A percentile compares a stretch with the other conserved stretches of the same genome.
Conservation (phyloP, 1,140 invertebrate species). For the Gonatopus flavifemur region DNA sequence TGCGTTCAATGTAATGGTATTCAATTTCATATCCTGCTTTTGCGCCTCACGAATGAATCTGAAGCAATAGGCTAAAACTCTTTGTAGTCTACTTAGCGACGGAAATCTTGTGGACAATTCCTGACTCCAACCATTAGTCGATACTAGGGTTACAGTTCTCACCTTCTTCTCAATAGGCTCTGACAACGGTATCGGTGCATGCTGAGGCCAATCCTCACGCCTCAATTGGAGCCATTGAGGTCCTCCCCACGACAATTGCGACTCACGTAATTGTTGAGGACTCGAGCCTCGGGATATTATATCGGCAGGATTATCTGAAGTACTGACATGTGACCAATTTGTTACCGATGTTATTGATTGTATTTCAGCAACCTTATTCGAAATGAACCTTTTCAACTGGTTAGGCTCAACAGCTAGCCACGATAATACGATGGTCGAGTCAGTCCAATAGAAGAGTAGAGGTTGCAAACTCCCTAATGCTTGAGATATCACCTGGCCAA, state of each 20-base stretch:
- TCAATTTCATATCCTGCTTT: neutral
- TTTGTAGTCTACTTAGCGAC: neutral
- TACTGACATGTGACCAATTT: constrained; percentile 38
- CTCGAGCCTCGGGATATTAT: constrained; percentile 35
- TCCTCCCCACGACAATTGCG: neutral
- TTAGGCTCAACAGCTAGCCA: constrained; percentile 32
- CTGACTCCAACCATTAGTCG: no score
- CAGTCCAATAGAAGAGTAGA: constrained; percentile 12
- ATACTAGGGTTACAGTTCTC: no score
- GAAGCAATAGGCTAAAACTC: neutral
- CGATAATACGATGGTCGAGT: constrained; percentile 8
- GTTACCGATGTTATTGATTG: constrained; percentile 20
- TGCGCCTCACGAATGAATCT: no score
- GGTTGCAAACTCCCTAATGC: no score
- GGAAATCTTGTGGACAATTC: neutral
- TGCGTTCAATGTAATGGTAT: neutral
- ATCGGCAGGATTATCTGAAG: constrained; percentile 45
- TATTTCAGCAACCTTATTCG: constrained; percentile 44
- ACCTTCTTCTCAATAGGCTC: no score
- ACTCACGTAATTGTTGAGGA: constrained; percentile 6
- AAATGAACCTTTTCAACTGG: constrained; percentile 30
- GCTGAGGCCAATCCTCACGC: neutral
- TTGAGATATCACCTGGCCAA: neutral
- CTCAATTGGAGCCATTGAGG: neutral
- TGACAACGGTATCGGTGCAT: neutral